These are phyloP conservation scores for Fabriciana adippe DNA, from an alignment of 2,888 invertebrate genomes.

Conservation along the genomic window DNA sequence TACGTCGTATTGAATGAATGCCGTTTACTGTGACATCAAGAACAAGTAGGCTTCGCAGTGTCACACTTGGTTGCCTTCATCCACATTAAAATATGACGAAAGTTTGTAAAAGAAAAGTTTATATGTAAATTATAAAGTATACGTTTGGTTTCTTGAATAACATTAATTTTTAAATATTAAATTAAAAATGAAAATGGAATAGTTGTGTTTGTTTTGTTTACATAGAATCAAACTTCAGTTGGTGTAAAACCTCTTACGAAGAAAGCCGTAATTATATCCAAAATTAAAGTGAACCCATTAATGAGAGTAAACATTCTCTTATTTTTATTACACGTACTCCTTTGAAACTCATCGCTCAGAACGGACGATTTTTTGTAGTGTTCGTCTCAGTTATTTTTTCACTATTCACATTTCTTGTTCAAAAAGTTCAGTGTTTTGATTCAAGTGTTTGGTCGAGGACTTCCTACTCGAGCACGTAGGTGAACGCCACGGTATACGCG, in stretches of 20 bases:
- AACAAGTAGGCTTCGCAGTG: slow-evolving; percentile 10
- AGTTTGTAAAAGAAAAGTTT: not conserved
- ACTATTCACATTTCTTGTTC: slow-evolving; percentile 29
- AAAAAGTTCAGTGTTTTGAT: slow-evolving; percentile 34
- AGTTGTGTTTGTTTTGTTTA: not conserved
- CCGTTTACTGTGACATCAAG: slow-evolving; percentile 46
- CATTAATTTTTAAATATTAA: slow-evolving; percentile 3
- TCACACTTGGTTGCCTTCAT: slow-evolving; percentile 15
- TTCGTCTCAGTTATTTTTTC: slow-evolving; percentile 20
- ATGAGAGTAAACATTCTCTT: slow-evolving; percentile 10
- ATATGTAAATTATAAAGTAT: not conserved
- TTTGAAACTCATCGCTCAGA: slow-evolving; percentile 15
- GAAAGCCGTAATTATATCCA: not conserved
- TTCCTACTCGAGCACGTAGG: slow-evolving; percentile 65
- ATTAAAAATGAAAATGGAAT: slow-evolving; percentile 21
- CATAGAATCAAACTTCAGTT: not conserved
- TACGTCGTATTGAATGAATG: slow-evolving; percentile 54
- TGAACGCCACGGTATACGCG: slow-evolving; percentile 54
- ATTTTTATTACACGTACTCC: slow-evolving; percentile 21
- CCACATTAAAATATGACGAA: slow-evolving; percentile 1
- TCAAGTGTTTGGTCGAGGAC: slow-evolving; percentile 56
- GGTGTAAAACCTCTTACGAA: slow-evolving; percentile 6
- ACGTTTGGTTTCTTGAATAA: slow-evolving; percentile 1
- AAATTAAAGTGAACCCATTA: slow-evolving; percentile 2
- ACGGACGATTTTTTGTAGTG: slow-evolving; percentile 18